Conservation (phyloP, 2,797 vertebrate species). For the Phataginus tetradactyla region DNA sequence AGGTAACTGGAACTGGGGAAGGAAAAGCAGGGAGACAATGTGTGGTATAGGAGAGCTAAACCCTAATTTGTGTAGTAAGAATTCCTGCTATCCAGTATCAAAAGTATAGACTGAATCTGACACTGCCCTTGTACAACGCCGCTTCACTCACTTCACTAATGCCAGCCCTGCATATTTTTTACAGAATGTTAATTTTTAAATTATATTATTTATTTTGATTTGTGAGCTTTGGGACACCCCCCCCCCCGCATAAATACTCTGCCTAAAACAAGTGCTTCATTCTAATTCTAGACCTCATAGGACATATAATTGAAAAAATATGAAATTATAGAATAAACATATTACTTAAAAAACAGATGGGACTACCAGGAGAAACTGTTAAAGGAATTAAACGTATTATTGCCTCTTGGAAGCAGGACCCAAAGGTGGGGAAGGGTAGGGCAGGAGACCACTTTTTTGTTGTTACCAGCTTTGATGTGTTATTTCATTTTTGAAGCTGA, state of each 20-base stretch:
- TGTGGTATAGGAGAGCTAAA: neutral
- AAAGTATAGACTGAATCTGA: neutral
- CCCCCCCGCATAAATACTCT: neutral
- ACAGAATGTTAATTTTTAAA: neutral
- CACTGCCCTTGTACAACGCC: neutral
- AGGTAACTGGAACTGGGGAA: neutral
- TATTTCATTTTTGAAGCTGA: neutral
- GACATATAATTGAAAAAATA: neutral
- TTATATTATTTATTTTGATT: neutral
- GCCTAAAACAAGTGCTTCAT: neutral
- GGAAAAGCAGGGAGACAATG: neutral
- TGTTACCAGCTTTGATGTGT: neutral
- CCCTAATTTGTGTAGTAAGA: neutral
- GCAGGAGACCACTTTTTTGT: neutral
- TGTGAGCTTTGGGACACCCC: neutral
- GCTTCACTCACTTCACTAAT: neutral
- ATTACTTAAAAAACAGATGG: neutral
- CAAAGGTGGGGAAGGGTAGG: neutral
- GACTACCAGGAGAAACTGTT: neutral
- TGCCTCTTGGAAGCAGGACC: neutral
- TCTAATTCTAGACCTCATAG: neutral
- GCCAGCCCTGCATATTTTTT: neutral
- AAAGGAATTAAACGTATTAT: neutral
- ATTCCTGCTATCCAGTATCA: neutral
- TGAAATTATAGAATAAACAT: neutral